A percentile compares a stretch with the other conserved stretches of the same genome.
Conservation (phyloP, 1,140 invertebrate species). For the Lasioglossum baleicum region DNA sequence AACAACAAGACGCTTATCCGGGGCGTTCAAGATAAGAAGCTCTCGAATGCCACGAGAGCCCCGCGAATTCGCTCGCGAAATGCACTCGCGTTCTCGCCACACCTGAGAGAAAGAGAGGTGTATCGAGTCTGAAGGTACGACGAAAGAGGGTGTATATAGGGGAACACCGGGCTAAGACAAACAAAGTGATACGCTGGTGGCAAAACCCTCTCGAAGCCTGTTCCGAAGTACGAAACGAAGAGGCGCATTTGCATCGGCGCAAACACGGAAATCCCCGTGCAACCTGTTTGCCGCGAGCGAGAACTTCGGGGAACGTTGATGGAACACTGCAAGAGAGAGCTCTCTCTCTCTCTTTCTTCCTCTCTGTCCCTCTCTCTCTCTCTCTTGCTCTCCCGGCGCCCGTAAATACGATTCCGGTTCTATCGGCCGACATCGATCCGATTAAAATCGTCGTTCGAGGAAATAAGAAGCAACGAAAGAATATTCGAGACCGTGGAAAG, state of each 20-base stretch:
- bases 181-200: constrained; percentile 24
- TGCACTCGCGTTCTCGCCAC: neutral
- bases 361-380: no score
- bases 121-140: constrained; percentile 9
- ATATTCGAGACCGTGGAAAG: no score
- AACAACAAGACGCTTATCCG: constrained; percentile 43
- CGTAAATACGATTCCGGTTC: constrained; percentile 17
- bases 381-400: neutral
- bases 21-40: constrained; percentile 25
- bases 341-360: neutral
- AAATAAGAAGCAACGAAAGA: neutral
- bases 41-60: neutral
- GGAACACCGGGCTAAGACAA: constrained; percentile 11
- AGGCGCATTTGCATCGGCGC: constrained; percentile 37
- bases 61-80: neutral
- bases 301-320: constrained; percentile 36
- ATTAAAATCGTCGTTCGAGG: constrained; percentile 9
- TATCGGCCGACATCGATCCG: neutral
- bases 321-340: neutral
- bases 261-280: constrained; percentile 40
- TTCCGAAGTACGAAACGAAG: constrained; percentile 27
- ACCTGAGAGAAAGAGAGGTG: constrained; percentile 15
- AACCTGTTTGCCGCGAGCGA: constrained; percentile 36
- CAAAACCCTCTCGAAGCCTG: constrained; percentile 17
- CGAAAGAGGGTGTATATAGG: neutral